Evolutionary conservation across 2,888 invertebrate genomes (phyloP).

Genomic region (Eurytoma californica): DNA sequence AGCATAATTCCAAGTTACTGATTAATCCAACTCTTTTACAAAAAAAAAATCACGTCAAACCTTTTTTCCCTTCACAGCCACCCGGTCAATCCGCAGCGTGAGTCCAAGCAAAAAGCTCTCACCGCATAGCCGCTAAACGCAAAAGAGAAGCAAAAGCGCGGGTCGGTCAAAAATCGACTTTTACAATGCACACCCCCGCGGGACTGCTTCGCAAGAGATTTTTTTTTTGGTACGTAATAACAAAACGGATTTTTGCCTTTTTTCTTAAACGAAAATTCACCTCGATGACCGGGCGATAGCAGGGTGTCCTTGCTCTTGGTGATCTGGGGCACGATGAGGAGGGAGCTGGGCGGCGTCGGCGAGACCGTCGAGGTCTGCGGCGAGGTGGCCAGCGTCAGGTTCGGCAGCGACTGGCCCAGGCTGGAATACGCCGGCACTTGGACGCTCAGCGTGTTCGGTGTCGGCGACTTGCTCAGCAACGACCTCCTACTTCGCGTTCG

Average conservation of each 20-base stretch:
- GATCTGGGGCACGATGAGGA: constrained; percentile 75
- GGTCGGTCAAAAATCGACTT: constrained; percentile 31
- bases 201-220: not conserved
- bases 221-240: not conserved
- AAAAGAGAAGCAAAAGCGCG: not conserved
- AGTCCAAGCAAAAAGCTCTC: not conserved
- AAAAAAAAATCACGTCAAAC: not conserved
- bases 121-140: not conserved
- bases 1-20: no score
- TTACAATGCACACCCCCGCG: constrained; percentile 1
- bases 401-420: constrained; percentile 88
- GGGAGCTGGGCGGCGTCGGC: constrained; percentile 73
- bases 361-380: constrained; percentile 73
- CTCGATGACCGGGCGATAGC: constrained; percentile 74
- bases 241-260: constrained; percentile 48
- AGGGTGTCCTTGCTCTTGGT: constrained; percentile 74
- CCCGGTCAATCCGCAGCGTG: no score
- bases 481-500: constrained; percentile 67
- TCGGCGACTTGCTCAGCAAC: constrained; percentile 75
- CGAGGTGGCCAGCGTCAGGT: constrained; percentile 78
- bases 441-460: constrained; percentile 85
- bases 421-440: constrained; percentile 81
- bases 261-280: constrained; percentile 63
- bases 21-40: no score
- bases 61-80: not conserved